Evolutionary conservation across 2,113 vertebrate genomes (phyloP), one percentile per base, ranked within the genome.

Genomic region (Poeciliopsis occidentalis): DNA sequence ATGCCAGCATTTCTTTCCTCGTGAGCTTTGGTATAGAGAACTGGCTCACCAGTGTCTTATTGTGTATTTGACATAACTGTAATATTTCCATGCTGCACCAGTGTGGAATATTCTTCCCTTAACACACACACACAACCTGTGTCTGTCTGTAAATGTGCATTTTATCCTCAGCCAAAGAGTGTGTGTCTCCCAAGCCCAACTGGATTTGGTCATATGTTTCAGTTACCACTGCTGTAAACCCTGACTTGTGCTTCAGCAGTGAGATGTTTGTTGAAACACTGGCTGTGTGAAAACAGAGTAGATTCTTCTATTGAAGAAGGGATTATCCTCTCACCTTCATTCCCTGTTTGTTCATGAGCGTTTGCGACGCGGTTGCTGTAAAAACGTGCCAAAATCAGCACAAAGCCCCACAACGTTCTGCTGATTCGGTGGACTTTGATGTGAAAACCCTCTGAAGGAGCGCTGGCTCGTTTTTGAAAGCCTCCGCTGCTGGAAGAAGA

Each of bases 301-400:
- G 31, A 29, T 70, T 27, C 73, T 47, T 31, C 44, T 41, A 61
- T 39, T 66, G 24, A 27, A 30, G 63, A 73, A 68, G 72, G 67
- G 6, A 68, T 79, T 57, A 62, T 29, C 37, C 29, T 37, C 62
- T 57, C 29, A 54, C 34, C 60, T 60, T 29, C 6, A 4, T 63
- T 31, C 24, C 34, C 60, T 29, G 64, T 71, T 39, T 66, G 75
- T 63, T 30, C 51, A 62, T 64, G 73, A 80, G 51, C 66, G 67
- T 8, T 31, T 63, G 10, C 15, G 64, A 54, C 47, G 8, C 12
- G 34, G 32, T 69, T 60, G 57, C 54, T 83, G 34, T 37, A 1
- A 67, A 65, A 11, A 2, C 60, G 69, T 66, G 75, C 68, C 83
- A 83, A 67, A 64, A 78, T 57, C 32, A 76, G 10, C 30, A 12